A percentile compares a stretch with the other conserved stretches of the same genome.
Conservation (phyloP, 2,113 vertebrate species). For the Nannobrachium achirus region DNA sequence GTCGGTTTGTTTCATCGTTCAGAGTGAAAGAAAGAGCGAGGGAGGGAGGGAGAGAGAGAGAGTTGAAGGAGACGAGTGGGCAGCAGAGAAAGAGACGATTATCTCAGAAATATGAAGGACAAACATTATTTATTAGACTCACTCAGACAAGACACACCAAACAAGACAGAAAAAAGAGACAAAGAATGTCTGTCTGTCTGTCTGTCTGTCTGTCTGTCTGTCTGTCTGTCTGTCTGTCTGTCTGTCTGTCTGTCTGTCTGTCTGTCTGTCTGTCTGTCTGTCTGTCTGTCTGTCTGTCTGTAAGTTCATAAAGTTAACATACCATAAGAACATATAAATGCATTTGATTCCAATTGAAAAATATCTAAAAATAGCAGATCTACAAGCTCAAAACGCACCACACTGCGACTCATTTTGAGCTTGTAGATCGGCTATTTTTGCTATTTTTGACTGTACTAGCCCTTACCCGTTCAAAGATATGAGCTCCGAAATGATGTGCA, state of each 20-base stretch:
- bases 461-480: no score
- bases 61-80: slow-evolving; percentile 4
- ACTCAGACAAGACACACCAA: background rate
- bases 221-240: background rate
- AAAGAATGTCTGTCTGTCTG: no score
- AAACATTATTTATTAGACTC: background rate
- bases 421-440: no score
- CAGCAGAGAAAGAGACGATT: slow-evolving; percentile 40
- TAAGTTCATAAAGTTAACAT: no score
- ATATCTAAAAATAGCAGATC: no score
- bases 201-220: slow-evolving; percentile 2
- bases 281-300: background rate
- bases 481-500: no score
- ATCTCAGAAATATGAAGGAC: slow-evolving; percentile 24
- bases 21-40: background rate
- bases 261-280: background rate
- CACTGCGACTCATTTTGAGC: no score
- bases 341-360: no score
- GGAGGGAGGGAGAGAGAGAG: background rate
- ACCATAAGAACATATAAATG: no score
- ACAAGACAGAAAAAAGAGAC: background rate
- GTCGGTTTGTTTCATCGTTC: no score
- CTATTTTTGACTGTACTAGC: no score
- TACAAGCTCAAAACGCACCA: no score
- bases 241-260: background rate